These are phyloP conservation scores for Ornithoptera alexandrae DNA, from an alignment of 2,888 invertebrate species.

Conservation along the genomic window DNA sequence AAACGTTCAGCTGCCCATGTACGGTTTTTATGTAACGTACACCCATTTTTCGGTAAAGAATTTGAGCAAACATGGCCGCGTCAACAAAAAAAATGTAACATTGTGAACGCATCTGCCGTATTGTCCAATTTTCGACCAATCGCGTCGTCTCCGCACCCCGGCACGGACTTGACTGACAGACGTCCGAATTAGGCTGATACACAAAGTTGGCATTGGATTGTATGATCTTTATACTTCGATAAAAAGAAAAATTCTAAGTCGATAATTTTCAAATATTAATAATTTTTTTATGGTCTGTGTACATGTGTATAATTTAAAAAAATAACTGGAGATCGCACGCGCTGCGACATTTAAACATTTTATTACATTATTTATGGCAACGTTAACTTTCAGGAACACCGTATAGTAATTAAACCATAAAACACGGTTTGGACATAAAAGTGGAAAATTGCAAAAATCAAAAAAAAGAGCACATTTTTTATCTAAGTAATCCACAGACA, in stretches of 20 bases:
- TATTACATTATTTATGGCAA: neutral
- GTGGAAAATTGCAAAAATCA: neutral
- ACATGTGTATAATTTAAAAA: neutral
- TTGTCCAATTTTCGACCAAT: conserved; percentile 76
- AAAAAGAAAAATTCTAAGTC: neutral
- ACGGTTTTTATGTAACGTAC: conserved; percentile 39
- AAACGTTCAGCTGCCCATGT: conserved; percentile 57
- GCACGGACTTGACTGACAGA: conserved; percentile 70
- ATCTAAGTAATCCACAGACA: neutral
- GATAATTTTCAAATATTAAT: too few species aligned
- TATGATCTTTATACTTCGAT: neutral
- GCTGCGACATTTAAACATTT: neutral
- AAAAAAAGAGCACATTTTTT: neutral
- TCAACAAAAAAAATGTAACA: conserved; percentile 47
- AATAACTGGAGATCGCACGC: neutral
- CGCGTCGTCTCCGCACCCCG: conserved; percentile 67
- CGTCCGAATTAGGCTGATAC: conserved; percentile 43
- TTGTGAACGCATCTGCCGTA: conserved; percentile 72
- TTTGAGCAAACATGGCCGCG: conserved; percentile 73
- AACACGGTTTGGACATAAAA: neutral
- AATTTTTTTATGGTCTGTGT: too few species aligned
- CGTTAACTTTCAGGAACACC: neutral
- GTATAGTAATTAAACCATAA: neutral
- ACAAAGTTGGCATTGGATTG: neutral
- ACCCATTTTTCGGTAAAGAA: conserved; percentile 48